Base-by-base conservation (phyloP, 2,797 vertebrate species). In the Spatula clypeata region DNA sequence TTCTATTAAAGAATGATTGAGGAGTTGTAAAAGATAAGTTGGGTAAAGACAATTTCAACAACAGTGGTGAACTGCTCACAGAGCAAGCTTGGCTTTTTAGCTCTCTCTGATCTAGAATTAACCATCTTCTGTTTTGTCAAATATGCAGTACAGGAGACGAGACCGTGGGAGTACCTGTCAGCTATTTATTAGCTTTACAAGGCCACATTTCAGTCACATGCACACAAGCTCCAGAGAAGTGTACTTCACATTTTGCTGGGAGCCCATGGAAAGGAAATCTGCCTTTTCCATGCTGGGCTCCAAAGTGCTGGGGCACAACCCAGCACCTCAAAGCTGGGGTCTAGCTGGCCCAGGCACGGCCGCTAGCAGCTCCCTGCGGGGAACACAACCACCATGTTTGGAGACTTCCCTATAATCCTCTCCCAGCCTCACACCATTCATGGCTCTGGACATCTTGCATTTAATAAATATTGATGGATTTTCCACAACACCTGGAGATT, bases 1-100 rank as follows among this genome's bases (percentile, higher is more conserved):
- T 71, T 73, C 40, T 34, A 79, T 82, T 91, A 76, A 92, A 73
- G 51, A 88, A 81, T 4, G 3, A 92, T 15, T 60, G 89, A 96
- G 51, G 51, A 86, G n/a, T n/a, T 74, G 66, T 54, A 87, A 86
- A 88, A 90, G 23, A 61, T 42, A 91, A 58, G 31, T 31, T 62
- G 54, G 54, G 66, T 84, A 86, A 83, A 90, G 70, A 88, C 58
- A 64, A 70, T 86, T 90, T 79, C 51, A 66, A 32, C 49, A 83
- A n/a, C 23, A 70, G 49, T 3, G 0, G 31, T 57, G 82, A 95
- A 76, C 40, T 53, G 24, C 21, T 66, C 54, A 53, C 34, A 81
- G 4, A 73, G 14, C 82, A 90, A 91, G 10, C 6, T 9, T 62
- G 34, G 17, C 18, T 79, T 20, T 92, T 88, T 70, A 57, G 51